A percentile compares a stretch with the other conserved stretches of the same genome.
Conservation (phyloP, 2,888 invertebrate species). For the Eledona agricola region DNA sequence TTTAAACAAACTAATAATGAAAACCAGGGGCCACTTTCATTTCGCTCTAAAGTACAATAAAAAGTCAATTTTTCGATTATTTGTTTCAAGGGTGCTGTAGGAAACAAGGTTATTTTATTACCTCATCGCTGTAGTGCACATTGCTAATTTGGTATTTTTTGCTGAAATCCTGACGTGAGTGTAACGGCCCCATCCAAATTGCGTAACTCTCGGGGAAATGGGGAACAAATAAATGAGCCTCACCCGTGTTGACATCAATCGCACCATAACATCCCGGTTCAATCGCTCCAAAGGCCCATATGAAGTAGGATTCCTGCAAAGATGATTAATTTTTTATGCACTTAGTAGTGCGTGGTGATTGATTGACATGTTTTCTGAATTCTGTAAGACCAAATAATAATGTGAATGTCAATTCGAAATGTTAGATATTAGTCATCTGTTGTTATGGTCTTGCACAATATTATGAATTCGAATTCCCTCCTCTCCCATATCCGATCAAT, state of each 20-base stretch:
- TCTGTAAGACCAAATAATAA: slow-evolving; percentile 2
- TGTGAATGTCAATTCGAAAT: slow-evolving; percentile 39
- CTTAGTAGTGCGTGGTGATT: no score
- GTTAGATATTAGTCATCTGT: slow-evolving; percentile 37
- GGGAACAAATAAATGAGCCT: slow-evolving; percentile 84
- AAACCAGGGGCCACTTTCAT: no score
- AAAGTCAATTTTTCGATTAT: no score
- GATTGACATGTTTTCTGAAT: no score
- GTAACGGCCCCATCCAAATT: slow-evolving; percentile 92
- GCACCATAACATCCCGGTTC: slow-evolving; percentile 93
- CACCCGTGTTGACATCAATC: slow-evolving; percentile 76
- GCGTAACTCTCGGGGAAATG: slow-evolving; percentile 85
- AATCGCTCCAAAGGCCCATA: slow-evolving; percentile 91
- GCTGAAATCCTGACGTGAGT: slow-evolving; percentile 76
- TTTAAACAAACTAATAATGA: no score
- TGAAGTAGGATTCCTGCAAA: slow-evolving; percentile 92
- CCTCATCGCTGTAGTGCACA: slow-evolving; percentile 82
- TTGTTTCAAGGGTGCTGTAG: no score
- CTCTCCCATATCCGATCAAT: neutral
- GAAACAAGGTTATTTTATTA: no score
- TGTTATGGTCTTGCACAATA: slow-evolving; percentile 24
- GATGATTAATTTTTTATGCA: slow-evolving; percentile 17
- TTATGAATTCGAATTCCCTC: slow-evolving; percentile 8
- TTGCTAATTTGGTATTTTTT: slow-evolving; percentile 84
- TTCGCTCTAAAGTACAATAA: no score